Evolutionary conservation across 2,113 vertebrate species (phyloP), one percentile per base, ranked within the genome.

Genomic region (Python bivittatus): DNA sequence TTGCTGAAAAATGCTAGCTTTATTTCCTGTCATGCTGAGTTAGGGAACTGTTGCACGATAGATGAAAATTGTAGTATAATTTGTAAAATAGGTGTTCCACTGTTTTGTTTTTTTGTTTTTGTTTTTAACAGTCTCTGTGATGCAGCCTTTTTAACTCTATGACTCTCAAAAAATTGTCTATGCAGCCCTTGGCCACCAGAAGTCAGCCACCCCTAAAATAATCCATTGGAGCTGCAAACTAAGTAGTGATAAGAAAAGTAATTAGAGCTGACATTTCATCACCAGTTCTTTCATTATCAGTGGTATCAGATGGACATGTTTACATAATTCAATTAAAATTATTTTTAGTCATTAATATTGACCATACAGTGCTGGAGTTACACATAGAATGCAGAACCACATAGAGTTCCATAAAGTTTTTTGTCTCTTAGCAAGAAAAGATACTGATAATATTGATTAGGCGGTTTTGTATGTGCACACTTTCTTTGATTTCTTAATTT

Each of bases 271-370:
- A 2, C 91, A 10, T 48, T 94, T 94, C 92, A 93, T 92, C 53
- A 90, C 85, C 68, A 84, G 6, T 89, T 12, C 42, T 92, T 4
- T 52, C 91, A 93, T 90, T 58, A 89, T 91, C 68, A 79, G 2
- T 84, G 7, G 53, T 92, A 2, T 91, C 87, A 33, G 56, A 10
- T 85, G 53, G 5, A 79, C 57, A 79, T 93, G 84, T 92, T 29
- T 68, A 1, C 58, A 91, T 88, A 91, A 2, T 38, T 4, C 79
- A 57, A 88, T 48, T 33, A 33, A 6, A 48, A 20, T 33, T 48
- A 89, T 89, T 95, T 92, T 3, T 2, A 3, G 94, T 64, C 85
- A 68, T 23, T 0, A 90, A 29, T 90, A 84, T 83, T 72, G 38
- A 4, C 33, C 52, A 0, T 54, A 68, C 52, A 27, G 1, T 60